Conservation (phyloP, 1,140 invertebrate genomes). For the Achatina immaculata region DNA sequence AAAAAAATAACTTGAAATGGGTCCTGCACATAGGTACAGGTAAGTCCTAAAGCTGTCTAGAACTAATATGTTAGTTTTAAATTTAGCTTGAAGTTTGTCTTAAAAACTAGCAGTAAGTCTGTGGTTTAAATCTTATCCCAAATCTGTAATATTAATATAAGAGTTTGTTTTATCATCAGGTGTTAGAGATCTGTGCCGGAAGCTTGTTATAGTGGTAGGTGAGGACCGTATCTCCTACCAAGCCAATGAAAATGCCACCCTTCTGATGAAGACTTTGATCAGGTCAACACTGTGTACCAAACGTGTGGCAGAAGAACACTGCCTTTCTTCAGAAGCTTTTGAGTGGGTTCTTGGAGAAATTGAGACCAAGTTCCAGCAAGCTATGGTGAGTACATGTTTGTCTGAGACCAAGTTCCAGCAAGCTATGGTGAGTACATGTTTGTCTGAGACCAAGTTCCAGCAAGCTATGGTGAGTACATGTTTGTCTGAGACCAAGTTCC, state of each 20-base stretch:
- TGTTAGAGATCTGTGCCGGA: slow-evolving; percentile 69
- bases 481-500: slow-evolving; percentile 88
- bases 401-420: slow-evolving; percentile 95
- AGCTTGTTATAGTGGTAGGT: slow-evolving; percentile 81
- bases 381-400: slow-evolving; percentile 78
- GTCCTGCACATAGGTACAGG: too few species aligned
- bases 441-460: slow-evolving; percentile 91
- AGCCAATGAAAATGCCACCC: slow-evolving; percentile 98
- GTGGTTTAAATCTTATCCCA: too few species aligned
- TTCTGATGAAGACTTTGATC: slow-evolving; percentile 96
- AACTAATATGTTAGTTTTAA: too few species aligned
- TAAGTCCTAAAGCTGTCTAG: too few species aligned
- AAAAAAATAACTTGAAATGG: too few species aligned
- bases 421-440: slow-evolving; percentile 80
- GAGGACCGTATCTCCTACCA: slow-evolving; percentile 94
- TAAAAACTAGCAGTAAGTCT: too few species aligned
- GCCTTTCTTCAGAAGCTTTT: slow-evolving; percentile 94
- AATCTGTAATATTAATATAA: too few species aligned
- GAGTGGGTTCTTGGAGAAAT: slow-evolving; percentile 99
- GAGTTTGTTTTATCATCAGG: too few species aligned
- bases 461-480: slow-evolving; percentile 85
- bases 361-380: slow-evolving; percentile 97
- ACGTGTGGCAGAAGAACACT: slow-evolving; percentile 95
- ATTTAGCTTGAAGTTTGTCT: too few species aligned
- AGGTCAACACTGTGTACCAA: slow-evolving; percentile 89